Conservation (phyloP, 1,140 invertebrate species). For the Trichomalopsis sarcophagae region DNA sequence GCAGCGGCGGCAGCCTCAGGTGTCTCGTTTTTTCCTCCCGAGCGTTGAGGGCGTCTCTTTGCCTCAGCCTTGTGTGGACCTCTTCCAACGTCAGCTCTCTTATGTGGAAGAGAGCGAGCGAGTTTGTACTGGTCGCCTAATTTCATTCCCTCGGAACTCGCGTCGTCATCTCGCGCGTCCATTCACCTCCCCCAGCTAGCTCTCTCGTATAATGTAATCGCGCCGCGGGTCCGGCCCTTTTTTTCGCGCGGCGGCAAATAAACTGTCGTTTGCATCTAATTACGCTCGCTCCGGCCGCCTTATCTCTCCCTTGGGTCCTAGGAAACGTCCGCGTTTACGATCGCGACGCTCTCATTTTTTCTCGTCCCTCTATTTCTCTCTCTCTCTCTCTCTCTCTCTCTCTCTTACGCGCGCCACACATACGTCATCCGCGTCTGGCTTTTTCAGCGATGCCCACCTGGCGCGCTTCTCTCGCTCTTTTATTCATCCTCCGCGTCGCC, state of each 20-base stretch:
- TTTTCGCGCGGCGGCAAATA: background rate
- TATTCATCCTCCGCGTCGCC: slow-evolving; percentile 51
- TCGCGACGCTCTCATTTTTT: slow-evolving; percentile 22
- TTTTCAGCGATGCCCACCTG: slow-evolving; percentile 44
- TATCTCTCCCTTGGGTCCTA: background rate
- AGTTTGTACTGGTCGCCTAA: too few species aligned
- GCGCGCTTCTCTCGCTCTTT: slow-evolving; percentile 24
- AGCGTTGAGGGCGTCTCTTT: background rate
- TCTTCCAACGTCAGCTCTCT: background rate
- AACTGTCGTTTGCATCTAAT: slow-evolving; percentile 17
- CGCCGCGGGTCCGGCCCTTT: too few species aligned
- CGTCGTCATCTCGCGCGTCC: too few species aligned
- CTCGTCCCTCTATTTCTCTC: background rate
- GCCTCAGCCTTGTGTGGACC: background rate
- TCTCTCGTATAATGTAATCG: too few species aligned
- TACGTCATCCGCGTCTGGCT: background rate
- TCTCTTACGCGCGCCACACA: background rate
- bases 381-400: background rate
- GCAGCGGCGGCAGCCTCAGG: background rate
- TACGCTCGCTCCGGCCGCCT: background rate
- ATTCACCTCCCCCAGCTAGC: too few species aligned
- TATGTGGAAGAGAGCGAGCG: background rate
- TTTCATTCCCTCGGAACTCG: too few species aligned
- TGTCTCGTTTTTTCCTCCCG: background rate
- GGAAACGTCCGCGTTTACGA: background rate